Conservation (phyloP, 2,888 invertebrate species). For the Ormyrus labotus region DNA sequence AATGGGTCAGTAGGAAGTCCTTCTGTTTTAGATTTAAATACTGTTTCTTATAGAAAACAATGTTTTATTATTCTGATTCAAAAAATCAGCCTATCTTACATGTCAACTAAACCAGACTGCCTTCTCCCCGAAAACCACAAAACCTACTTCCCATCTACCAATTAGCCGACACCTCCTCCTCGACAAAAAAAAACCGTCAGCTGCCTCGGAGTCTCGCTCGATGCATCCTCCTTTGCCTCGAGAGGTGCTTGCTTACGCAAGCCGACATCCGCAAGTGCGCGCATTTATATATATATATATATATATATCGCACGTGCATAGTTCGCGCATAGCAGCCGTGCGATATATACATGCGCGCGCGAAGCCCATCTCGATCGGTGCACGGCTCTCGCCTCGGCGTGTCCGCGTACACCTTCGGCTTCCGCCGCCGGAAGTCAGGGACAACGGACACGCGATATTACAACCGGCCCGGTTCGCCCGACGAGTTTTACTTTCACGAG, state of each 20-base stretch:
- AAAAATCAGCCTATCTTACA: background rate
- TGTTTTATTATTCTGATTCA: no score
- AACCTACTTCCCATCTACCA: background rate
- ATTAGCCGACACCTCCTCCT: background rate
- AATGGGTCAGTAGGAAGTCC: no score
- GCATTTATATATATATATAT: constrained; percentile 2
- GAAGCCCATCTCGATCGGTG: constrained; percentile 15
- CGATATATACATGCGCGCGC: background rate
- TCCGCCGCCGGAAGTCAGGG: constrained; percentile 37
- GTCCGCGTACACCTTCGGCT: constrained; percentile 19
- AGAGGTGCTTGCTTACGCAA: constrained; percentile 37
- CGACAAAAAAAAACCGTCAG: no score
- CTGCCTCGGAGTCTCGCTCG: background rate
- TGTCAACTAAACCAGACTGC: background rate
- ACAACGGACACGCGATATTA: constrained; percentile 37
- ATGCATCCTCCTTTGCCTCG: background rate
- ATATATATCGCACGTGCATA: background rate
- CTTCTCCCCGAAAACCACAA: background rate
- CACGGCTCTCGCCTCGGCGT: background rate
- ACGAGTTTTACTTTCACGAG: constrained; percentile 39
- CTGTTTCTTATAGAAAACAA: no score
- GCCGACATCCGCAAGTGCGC: constrained; percentile 31
- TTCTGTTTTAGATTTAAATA: no score
- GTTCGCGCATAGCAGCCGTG: background rate
- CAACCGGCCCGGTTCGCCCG: background rate